Percentiles rank a stretch among this genome's conserved stretches.
Evolutionary conservation across 2,888 invertebrate species (phyloP).

Genomic region (Lacanobia wlatinum): DNA sequence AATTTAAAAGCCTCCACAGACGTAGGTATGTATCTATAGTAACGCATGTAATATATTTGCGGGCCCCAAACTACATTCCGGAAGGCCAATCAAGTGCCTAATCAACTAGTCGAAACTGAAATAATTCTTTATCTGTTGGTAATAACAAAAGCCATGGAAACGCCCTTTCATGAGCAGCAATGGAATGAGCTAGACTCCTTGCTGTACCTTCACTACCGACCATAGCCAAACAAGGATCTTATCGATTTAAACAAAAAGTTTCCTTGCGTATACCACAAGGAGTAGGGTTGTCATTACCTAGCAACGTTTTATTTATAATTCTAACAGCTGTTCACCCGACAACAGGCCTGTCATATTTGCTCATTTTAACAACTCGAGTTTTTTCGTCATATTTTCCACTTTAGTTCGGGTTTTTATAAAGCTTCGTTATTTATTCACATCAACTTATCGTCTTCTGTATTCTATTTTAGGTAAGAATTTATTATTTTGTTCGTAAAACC

Average conservation of each 20-base stretch:
- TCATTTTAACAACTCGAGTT: slow-evolving; percentile 43
- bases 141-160: background rate
- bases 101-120: background rate
- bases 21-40: background rate
- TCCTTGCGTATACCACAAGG: slow-evolving; percentile 34
- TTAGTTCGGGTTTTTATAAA: slow-evolving; percentile 57
- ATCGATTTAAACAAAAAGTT: slow-evolving; percentile 56
- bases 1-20: background rate
- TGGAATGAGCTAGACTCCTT: slow-evolving; percentile 1
- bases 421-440: slow-evolving; percentile 57
- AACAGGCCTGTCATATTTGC: slow-evolving; percentile 62
- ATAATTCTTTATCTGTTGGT: background rate
- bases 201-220: too few species aligned
- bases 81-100: background rate
- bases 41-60: background rate
- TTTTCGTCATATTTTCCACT: slow-evolving; percentile 44
- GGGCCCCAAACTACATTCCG: background rate
- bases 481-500: slow-evolving; percentile 40
- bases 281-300: slow-evolving; percentile 63
- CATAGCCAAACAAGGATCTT: slow-evolving; percentile 30
- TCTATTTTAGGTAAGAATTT: slow-evolving; percentile 65
- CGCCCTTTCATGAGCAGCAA: background rate
- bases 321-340: slow-evolving; percentile 67
- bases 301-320: slow-evolving; percentile 70
- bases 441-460: slow-evolving; percentile 45